Evolutionary conservation across 2,797 vertebrate species (phyloP).

Genomic region (Manis crassicaudata): DNA sequence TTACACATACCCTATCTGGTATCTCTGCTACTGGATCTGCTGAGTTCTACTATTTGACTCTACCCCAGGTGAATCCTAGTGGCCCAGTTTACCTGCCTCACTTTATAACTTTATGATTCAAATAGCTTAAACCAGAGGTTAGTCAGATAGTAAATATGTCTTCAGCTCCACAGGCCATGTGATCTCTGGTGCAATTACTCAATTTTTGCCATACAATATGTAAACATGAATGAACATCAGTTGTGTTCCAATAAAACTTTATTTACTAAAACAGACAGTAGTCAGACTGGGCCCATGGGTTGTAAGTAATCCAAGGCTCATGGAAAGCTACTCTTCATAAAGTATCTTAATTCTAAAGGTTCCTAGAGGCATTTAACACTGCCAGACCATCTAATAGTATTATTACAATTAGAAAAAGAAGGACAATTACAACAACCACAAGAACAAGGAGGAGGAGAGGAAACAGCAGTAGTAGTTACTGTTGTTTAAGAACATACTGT

Average conservation of each 20-base stretch:
- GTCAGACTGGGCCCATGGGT: not conserved
- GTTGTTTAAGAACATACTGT: not conserved
- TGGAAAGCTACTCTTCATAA: not conserved
- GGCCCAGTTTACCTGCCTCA: not conserved
- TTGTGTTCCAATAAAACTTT: not conserved
- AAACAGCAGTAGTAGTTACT: not conserved
- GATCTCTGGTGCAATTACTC: not conserved
- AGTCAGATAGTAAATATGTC: not conserved
- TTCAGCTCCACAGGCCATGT: not conserved
- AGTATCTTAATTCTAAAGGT: not conserved
- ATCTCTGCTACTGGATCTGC: not conserved
- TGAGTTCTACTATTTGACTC: not conserved
- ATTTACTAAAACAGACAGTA: constrained; percentile 4
- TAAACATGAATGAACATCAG: not conserved
- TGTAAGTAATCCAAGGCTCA: not conserved
- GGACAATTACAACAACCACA: not conserved
- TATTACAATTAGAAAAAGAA: not conserved
- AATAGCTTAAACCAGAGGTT: not conserved
- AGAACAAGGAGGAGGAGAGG: not conserved
- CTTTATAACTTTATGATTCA: not conserved
- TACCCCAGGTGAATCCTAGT: not conserved
- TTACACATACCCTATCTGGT: not conserved
- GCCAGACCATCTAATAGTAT: not conserved
- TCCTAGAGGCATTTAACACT: not conserved
- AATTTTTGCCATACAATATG: not conserved